Conservation (phyloP, 2,888 invertebrate species). For the Steromphala cineraria region DNA sequence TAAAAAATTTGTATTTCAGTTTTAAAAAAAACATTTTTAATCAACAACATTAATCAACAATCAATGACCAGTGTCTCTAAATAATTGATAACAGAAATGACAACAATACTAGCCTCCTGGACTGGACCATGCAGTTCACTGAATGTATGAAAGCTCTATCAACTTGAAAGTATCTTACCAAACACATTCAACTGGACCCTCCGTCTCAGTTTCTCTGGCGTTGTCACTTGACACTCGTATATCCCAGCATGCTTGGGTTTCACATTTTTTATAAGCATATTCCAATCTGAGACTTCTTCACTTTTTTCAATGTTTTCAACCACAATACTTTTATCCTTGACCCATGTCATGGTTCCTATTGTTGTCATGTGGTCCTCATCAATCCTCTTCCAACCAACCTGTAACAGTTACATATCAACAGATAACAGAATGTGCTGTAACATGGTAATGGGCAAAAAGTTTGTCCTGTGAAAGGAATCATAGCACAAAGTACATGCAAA, state of each 20-base stretch:
- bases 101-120: no score
- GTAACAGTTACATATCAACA: no score
- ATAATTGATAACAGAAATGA: no score
- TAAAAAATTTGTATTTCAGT: no score
- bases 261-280: conserved; percentile 52
- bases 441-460: no score
- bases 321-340: conserved; percentile 51
- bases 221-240: conserved; percentile 59
- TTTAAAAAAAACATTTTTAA: not conserved
- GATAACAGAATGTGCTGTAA: no score
- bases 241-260: conserved; percentile 49
- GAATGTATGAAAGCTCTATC: not conserved
- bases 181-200: conserved; percentile 51
- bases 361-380: conserved; percentile 53
- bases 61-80: not conserved
- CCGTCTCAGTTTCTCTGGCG: conserved; percentile 48
- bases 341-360: conserved; percentile 56
- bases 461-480: no score
- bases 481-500: no score
- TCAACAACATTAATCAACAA: no score
- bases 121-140: not conserved
- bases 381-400: conserved; percentile 62
- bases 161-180: conserved; percentile 38
- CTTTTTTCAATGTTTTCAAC: conserved; percentile 41
- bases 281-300: conserved; percentile 50